Percentiles rank a stretch among this genome's conserved stretches.
phyloP scores from a whole-genome alignment of 2,113 vertebrate genomes.

The Laticauda laticaudata region DNA sequence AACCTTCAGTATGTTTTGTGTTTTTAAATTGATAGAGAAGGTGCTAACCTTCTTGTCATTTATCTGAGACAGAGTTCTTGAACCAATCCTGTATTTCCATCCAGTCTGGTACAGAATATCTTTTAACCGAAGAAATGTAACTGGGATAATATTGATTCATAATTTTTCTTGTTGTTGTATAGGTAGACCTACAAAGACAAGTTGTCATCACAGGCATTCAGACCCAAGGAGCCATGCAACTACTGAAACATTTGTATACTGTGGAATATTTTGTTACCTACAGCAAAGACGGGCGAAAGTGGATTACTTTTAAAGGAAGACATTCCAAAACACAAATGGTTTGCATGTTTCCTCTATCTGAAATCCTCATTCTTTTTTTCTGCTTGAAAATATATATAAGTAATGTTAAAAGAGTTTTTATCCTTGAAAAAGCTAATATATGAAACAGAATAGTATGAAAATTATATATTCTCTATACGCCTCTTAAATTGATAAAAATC shows the following conservation, averaged over 20 bases:
- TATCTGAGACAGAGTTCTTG: not conserved
- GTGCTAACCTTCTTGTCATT: not conserved
- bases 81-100: not conserved
- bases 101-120: not conserved
- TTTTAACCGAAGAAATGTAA: not conserved
- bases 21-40: not conserved
- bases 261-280: constrained; percentile 81
- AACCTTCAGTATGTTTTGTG: not conserved
- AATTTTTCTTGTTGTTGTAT: constrained; percentile 28
- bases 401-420: not conserved
- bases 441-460: not conserved
- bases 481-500: not conserved
- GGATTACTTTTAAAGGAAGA: constrained; percentile 86
- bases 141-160: not conserved
- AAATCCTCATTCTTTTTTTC: not conserved
- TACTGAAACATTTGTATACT: constrained; percentile 74
- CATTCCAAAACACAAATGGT: constrained; percentile 73
- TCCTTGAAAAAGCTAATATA: not conserved
- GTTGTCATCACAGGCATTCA: constrained; percentile 87
- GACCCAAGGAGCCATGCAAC: constrained; percentile 87
- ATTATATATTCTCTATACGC: not conserved
- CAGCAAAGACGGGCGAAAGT: constrained; percentile 81
- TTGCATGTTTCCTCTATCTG: constrained; percentile 12
- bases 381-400: not conserved
- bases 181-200: constrained; percentile 89